phyloP scores from a whole-genome alignment of 2,888 invertebrate species.

The Harpalus rufipes region DNA sequence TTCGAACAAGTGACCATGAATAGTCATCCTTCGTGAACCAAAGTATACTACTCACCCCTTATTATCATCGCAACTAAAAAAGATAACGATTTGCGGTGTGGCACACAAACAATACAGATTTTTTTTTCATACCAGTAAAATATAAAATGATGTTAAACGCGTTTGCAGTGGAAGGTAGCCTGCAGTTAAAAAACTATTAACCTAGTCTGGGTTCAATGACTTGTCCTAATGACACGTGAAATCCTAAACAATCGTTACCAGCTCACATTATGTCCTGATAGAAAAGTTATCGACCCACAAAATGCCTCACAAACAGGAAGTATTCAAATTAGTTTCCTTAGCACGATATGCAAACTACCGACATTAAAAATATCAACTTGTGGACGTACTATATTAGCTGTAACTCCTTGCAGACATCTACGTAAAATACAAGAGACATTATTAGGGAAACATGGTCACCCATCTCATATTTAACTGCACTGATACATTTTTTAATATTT shows the following conservation, averaged over 20 bases:
- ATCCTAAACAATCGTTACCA: conserved; percentile 20
- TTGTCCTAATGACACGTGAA: conserved; percentile 31
- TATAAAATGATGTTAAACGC: too few relatives aligned
- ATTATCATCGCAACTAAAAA: too few relatives aligned
- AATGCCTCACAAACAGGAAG: conserved; percentile 9
- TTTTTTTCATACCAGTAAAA: too few relatives aligned
- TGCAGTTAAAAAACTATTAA: not conserved
- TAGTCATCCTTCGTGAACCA: too few relatives aligned
- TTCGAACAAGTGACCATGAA: too few relatives aligned
- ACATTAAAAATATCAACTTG: not conserved
- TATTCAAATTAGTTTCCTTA: not conserved
- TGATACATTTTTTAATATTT: too few relatives aligned
- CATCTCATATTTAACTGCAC: too few relatives aligned
- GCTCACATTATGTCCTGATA: conserved; percentile 8
- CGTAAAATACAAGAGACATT: not conserved
- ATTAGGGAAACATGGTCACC: too few relatives aligned
- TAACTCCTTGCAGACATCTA: not conserved
- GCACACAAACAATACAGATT: too few relatives aligned
- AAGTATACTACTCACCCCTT: too few relatives aligned
- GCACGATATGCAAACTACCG: not conserved
- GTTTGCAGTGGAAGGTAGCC: not conserved
- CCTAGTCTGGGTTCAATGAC: not conserved
- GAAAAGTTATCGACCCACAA: conserved; percentile 26
- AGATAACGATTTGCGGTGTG: too few relatives aligned
- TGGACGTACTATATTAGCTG: not conserved